Evolutionary conservation across 2,113 vertebrate species (phyloP).

Genomic region (Dicentrarchus labrax): DNA sequence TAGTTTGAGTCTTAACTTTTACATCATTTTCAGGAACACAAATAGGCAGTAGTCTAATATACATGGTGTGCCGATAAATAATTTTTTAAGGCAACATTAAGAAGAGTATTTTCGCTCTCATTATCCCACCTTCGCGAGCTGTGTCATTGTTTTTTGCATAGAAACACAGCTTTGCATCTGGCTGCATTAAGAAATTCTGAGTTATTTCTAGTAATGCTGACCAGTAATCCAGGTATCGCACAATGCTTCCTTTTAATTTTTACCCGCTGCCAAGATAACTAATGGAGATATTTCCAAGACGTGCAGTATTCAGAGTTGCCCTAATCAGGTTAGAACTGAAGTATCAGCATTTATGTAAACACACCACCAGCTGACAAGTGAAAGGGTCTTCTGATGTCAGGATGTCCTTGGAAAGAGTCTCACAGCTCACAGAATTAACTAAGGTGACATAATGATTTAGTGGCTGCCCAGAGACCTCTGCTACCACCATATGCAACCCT

Average conservation of each 20-base stretch:
- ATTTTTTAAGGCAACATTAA: too few species aligned
- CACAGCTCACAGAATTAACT: conserved; percentile 14
- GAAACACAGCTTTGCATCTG: neutral
- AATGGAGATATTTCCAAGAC: neutral
- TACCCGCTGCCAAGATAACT: neutral
- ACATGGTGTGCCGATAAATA: too few species aligned
- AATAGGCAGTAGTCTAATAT: too few species aligned
- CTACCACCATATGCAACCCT: conserved; percentile 43
- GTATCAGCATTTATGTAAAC: conserved; percentile 23
- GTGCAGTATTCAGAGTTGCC: neutral
- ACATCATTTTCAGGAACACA: too few species aligned
- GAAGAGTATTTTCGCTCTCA: too few species aligned
- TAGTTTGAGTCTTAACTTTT: too few species aligned
- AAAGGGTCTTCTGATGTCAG: conserved; percentile 21
- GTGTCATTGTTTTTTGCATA: neutral
- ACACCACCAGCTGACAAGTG: conserved; percentile 16
- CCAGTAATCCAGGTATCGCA: neutral
- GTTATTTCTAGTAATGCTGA: neutral
- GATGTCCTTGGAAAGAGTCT: neutral
- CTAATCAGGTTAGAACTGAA: neutral
- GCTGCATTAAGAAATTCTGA: neutral
- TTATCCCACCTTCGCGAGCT: neutral
- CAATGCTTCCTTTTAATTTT: neutral
- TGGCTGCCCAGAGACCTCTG: conserved; percentile 42
- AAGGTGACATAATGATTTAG: conserved; percentile 52